Evolutionary conservation across 2,888 invertebrate species (phyloP).

Genomic region (Agrenia bidenticulata): DNA sequence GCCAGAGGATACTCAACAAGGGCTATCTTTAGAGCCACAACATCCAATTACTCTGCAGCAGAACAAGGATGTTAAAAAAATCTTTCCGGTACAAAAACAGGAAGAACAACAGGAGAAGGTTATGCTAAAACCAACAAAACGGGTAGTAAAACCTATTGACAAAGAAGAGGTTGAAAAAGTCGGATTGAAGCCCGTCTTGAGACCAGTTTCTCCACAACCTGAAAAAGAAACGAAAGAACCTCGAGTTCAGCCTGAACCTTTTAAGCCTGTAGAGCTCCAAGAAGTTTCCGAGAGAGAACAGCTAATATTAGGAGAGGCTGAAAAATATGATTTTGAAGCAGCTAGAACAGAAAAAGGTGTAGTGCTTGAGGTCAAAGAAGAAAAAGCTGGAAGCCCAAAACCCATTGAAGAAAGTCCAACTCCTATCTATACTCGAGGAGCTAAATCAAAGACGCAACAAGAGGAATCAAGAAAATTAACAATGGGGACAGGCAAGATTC

Average conservation of each 20-base stretch:
- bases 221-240: constrained; percentile 12
- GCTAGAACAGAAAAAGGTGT: background rate
- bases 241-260: background rate
- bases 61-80: constrained; percentile 2
- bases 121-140: constrained; percentile 23
- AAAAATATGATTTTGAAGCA: no score
- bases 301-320: background rate
- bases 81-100: background rate
- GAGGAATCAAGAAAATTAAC: no score
- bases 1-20: background rate
- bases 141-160: constrained; percentile 10
- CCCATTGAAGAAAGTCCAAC: no score
- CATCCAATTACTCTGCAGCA: background rate
- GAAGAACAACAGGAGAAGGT: constrained; percentile 15
- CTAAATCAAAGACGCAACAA: no score
- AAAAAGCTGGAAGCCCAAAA: no score
- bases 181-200: constrained; percentile 25
- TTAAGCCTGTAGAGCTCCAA: background rate
- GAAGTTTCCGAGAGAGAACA: background rate
- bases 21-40: background rate
- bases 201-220: constrained; percentile 14
- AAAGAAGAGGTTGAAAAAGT: constrained; percentile 23
- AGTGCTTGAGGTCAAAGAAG: background rate
- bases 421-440: no score
- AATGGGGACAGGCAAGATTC: constrained; percentile 33